Evolutionary conservation across 2,797 vertebrate genomes (phyloP).

Genomic region (Myotis myotis): DNA sequence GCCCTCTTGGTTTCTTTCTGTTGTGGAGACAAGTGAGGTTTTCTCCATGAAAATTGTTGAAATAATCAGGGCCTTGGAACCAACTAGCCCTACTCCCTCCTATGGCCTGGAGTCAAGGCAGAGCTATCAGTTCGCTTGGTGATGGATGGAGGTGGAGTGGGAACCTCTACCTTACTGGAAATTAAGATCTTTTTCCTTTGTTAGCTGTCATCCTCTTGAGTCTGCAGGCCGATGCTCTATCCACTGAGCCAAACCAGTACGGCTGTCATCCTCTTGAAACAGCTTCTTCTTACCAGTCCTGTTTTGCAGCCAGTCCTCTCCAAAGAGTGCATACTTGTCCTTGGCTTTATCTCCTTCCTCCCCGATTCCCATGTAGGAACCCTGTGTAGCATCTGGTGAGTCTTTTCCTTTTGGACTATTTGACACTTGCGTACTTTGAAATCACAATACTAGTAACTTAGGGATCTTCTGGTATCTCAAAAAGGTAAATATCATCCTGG

Average conservation of each 20-base stretch:
- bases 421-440: background rate
- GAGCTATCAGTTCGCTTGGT: background rate
- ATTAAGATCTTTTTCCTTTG: background rate
- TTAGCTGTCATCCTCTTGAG: background rate
- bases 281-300: background rate
- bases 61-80: background rate
- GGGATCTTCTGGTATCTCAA: background rate
- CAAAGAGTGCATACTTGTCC: background rate
- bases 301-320: background rate
- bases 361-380: background rate
- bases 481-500: background rate
- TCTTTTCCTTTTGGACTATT: background rate
- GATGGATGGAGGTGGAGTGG: background rate
- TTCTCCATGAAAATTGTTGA: background rate
- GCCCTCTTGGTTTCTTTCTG: background rate
- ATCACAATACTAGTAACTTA: background rate
- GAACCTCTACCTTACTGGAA: background rate
- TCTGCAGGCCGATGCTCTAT: too few species aligned
- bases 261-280: background rate
- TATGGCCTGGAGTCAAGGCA: background rate
- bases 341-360: constrained; percentile 17
- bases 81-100: background rate
- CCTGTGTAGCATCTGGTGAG: background rate
- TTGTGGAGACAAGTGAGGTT: background rate
- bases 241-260: too few species aligned